A percentile compares a stretch with the other conserved stretches of the same genome.
Evolutionary conservation across 2,797 vertebrate species (phyloP).

Genomic region (Silurus aristotelis): DNA sequence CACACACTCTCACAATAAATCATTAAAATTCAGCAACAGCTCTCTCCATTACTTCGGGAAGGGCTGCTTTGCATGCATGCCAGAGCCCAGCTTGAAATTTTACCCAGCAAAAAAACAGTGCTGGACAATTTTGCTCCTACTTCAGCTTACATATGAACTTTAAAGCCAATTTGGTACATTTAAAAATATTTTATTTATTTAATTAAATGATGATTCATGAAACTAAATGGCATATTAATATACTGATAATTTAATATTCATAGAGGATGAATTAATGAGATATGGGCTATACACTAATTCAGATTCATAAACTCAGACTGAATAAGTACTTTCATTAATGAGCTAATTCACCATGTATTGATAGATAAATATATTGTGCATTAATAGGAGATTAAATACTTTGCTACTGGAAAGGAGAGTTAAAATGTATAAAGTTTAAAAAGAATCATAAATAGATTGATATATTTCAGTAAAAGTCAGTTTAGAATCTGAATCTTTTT

Average conservation of each 20-base stretch:
- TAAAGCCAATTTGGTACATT: not conserved
- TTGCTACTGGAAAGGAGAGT: not conserved
- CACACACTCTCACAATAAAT: constrained; percentile 82
- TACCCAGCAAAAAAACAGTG: constrained; percentile 69
- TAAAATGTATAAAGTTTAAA: not conserved
- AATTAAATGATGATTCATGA: constrained; percentile 26
- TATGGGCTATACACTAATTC: not conserved
- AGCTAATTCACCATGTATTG: not conserved
- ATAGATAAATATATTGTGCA: not conserved
- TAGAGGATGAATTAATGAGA: not conserved
- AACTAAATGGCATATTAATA: not conserved
- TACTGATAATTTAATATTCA: not conserved
- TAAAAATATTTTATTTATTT: constrained; percentile 27
- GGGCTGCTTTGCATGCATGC: constrained; percentile 81
- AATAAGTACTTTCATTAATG: not conserved
- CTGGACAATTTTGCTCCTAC: constrained; percentile 59
- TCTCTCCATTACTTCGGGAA: constrained; percentile 76
- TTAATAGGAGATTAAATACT: not conserved
- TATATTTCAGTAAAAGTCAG: not conserved
- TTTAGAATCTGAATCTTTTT: not conserved
- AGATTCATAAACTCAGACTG: not conserved
- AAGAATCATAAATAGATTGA: not conserved
- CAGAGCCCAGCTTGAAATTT: constrained; percentile 77
- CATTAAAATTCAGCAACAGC: constrained; percentile 97
- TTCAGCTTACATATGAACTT: constrained; percentile 37